Evolutionary conservation across 2,113 vertebrate genomes (phyloP), one percentile per base, ranked within the genome.

Genomic region (Rallus limicola): DNA sequence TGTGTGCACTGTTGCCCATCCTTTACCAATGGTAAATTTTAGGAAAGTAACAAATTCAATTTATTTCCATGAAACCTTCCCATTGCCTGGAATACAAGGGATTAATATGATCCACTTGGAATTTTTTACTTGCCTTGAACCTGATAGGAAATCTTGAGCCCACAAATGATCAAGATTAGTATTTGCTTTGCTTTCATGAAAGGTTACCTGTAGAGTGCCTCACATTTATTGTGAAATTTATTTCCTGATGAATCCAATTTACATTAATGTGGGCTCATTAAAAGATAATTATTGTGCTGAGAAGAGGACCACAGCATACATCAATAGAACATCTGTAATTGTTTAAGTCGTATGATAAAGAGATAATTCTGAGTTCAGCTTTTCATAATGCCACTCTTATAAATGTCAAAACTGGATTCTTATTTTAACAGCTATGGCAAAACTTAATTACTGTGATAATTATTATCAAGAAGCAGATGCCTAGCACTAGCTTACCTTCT

Each of bases 221-320:
- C 97, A 97, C 97, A 98, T 97, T 97, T 95, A 85, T 84, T 84
- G 83, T 93, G 92, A 96, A 97, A 97, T 98, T 98, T 97, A 98
- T 98, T 97, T 98, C 98, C 98, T 96, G 85, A 95, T 98, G 97
- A 98, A 98, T 98, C 97, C 92, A 97, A 99, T 99, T 98, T 99
- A 98, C 99, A 99, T 98, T 99, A 99, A 99, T 99, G 98, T 95
- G 94, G 97, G 98, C 98, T 98, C 98, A 98, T 99, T 99, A 99
- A 99, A 98, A 99, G 98, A 96, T 98, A 98, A 99, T 99, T 99
- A 99, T 97, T 96, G 79, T 93, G 81, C 86, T 91, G 92, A 96
- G 92, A 96, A 96, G 92, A 97, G 90, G 95, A 90, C 94, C n/a
- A 40, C 86, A 79, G 97, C 91, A 97, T 87, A 85, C 90, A 96